Base-by-base conservation (phyloP, 2,113 vertebrate genomes). In the Dipodomys stephensi region DNA sequence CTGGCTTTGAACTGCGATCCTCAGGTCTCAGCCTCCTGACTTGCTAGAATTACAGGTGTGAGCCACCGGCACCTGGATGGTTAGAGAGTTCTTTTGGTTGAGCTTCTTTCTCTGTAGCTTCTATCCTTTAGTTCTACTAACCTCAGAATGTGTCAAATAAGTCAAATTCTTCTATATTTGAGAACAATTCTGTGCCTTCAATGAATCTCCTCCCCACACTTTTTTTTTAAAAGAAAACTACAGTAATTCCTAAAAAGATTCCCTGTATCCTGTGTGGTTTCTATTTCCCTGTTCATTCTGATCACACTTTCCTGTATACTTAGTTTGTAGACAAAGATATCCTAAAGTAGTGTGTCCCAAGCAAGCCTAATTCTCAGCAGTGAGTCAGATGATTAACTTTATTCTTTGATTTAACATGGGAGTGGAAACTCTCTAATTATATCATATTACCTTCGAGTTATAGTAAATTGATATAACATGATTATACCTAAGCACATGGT, bases 201-300 rank as follows among this genome's bases (percentile, higher is more conserved):
- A 32, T 23, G 15, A 81, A 10, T 39, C 32, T 89, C 44, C 23
- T 39, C 39, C 39, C 39, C 39, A 3, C 5, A 39, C 39, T 49
- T 49, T 49, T 57, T 57, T 16, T 35, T 83, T 39, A 0, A 0
- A 0, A 4, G 5, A 28, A 77, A 62, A 67, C 2, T 76, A 18
- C 8, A 35, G 1, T 5, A 35, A 23, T 74, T 83, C 11, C 23
- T 65, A 69, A 23, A 87, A 65, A 30, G 35, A 46, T 65, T 80
- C 0, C 12, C 46, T 20, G 2, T n/a, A 30, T 4, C 25, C 12
- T n/a, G 6, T 32, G 16, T 30, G 0, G 9, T 35, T 87, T 65
- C 49, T 7, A 87, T 18, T 23, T 90, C 32, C 11, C 23, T 76
- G 0, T 49, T 89, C 30, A 69, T 72, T 72, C 57, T 39, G 23